Base-by-base conservation (phyloP, 2,888 invertebrate species). In the Pomacea canaliculata region DNA sequence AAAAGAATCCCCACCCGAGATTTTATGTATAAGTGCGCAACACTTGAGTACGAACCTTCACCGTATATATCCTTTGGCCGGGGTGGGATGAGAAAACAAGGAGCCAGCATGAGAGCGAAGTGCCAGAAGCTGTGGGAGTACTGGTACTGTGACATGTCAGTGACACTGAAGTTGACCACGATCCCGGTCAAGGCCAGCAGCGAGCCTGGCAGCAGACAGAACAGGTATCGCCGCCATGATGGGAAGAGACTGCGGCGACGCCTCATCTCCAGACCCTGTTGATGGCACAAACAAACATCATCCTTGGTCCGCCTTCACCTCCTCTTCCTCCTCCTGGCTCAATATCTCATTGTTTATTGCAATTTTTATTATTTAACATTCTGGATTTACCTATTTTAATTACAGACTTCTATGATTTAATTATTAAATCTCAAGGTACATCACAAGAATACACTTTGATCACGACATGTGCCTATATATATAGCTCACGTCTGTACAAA, bases 71-170 rank as follows among this genome's bases (percentile, higher is more conserved):
- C n/a, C 3, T 27, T 51, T 19, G 48, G n/a, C 27, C 80, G 72
- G 27, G 78, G 76, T 66, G 97, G 97, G 85, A 97, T 91, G 63
- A 97, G 92, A 87, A 96, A 94, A 66, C 95, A 93, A 18, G 96
- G 94, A 82, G 95, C 94, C 7, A 94, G 84, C 0, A 96, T 96
- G 91, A 96, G 95, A 77, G 86, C 79, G 18, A 90, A 76, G 82
- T 92, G 92, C 97, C 97, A 97, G 68, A 95, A 88, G 73, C 96
- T 96, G 91, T 97, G 97, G 7, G 96, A 94, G 86, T 95, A 94
- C 89, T 95, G 95, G 91, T 97, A 97, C 92, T 97, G 97, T 83
- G 94, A 93, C 82, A 95, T 94, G 90, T 97, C 96, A 73, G 96
- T 91, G 85, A 96, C 94, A 23, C 94, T 95, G 89, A 94, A 97